Percentiles rank a stretch among this genome's conserved stretches.
These are phyloP conservation scores for Hartigia nigra DNA, from an alignment of 2,888 invertebrate genomes.

Conservation along the genomic window DNA sequence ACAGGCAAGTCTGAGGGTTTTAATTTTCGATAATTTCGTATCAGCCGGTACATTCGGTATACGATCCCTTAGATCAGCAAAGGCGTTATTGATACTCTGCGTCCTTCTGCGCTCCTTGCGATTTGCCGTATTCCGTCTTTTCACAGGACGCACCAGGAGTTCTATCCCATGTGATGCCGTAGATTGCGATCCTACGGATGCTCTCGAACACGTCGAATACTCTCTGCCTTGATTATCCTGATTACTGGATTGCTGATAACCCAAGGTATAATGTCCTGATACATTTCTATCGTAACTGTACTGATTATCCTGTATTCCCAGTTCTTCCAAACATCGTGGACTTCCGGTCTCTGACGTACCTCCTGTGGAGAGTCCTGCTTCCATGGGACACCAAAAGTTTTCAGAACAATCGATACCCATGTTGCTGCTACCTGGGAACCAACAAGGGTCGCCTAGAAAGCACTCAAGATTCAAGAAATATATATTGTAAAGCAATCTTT, in stretches of 20 bases:
- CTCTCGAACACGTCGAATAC: not conserved
- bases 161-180: slow-evolving; percentile 33
- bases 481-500: not conserved
- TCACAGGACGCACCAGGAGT: slow-evolving; percentile 60
- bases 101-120: slow-evolving; percentile 94
- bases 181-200: not conserved
- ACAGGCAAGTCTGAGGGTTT: slow-evolving; percentile 92
- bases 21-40: slow-evolving; percentile 96
- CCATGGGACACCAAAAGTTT: slow-evolving; percentile 19
- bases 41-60: slow-evolving; percentile 97
- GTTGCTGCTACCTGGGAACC: not conserved
- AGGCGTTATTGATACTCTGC: slow-evolving; percentile 94
- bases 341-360: slow-evolving; percentile 20
- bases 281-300: not conserved
- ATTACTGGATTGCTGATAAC: not conserved
- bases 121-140: slow-evolving; percentile 89
- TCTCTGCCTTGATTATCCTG: not conserved
- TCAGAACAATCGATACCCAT: not conserved
- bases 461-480: not conserved
- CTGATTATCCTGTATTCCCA: slow-evolving; percentile 14
- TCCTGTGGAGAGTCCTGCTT: slow-evolving; percentile 11
- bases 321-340: slow-evolving; percentile 16
- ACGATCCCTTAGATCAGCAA: slow-evolving; percentile 90
- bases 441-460: not conserved
- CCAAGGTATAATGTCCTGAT: not conserved